Evolutionary conservation across 2,797 vertebrate species (phyloP).

Genomic region (Phrynocephalus vlangalii): DNA sequence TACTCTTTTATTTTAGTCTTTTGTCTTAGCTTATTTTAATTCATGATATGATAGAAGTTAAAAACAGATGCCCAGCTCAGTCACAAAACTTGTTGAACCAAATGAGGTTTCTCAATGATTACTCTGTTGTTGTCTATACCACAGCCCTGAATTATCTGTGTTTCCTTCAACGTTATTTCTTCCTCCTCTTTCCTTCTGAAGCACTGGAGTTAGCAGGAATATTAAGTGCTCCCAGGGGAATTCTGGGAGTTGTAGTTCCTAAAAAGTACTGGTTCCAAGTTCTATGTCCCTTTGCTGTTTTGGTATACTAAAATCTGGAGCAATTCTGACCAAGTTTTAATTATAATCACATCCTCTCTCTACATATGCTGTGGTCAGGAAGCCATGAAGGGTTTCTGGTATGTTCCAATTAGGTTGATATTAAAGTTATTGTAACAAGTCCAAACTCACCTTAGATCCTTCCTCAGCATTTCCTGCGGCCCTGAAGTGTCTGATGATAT

Average conservation of each 20-base stretch:
- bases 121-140: not conserved
- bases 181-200: not conserved
- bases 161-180: not conserved
- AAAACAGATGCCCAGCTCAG: not conserved
- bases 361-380: not conserved
- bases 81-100: not conserved
- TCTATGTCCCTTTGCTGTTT: not conserved
- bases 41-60: not conserved
- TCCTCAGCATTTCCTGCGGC: not conserved
- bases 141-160: not conserved
- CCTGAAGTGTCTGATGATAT: not conserved
- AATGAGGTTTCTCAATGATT: not conserved
- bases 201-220: slow-evolving; percentile 34
- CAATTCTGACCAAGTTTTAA: not conserved
- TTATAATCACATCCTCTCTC: not conserved
- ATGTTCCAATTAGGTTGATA: not conserved
- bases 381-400: not conserved
- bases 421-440: not conserved
- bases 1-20: not conserved
- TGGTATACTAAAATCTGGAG: not conserved
- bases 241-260: not conserved
- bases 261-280: not conserved
- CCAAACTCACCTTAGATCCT: no score
- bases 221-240: not conserved
- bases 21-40: not conserved